phyloP scores from a whole-genome alignment of 2,888 invertebrate genomes.

The Ophioninae sp. region DNA sequence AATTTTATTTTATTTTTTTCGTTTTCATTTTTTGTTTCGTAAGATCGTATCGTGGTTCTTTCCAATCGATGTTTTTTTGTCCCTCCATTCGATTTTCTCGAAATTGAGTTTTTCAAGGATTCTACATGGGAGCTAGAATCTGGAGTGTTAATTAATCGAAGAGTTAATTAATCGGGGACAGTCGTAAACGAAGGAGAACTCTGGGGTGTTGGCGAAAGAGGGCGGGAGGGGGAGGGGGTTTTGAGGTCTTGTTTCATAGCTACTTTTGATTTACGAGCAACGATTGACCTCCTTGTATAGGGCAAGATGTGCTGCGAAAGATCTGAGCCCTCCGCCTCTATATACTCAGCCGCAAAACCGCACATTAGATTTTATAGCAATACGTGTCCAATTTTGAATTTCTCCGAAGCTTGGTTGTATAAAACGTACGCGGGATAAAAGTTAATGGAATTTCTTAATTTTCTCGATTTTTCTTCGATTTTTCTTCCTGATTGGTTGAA shows the following conservation, averaged over 20 bases:
- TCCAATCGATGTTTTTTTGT: not conserved
- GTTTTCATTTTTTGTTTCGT: not conserved
- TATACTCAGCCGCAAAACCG: slow-evolving; percentile 22
- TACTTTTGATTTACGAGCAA: slow-evolving; percentile 66
- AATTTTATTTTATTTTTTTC: no score
- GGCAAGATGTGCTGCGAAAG: slow-evolving; percentile 33
- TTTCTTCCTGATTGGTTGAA: no score
- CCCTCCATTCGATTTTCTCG: not conserved
- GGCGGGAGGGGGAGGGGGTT: slow-evolving; percentile 20
- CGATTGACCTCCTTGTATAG: slow-evolving; percentile 62
- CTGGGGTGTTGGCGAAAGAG: slow-evolving; percentile 65
- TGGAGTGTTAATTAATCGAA: slow-evolving; percentile 66
- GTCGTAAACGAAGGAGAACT: slow-evolving; percentile 66
- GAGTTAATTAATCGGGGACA: slow-evolving; percentile 69
- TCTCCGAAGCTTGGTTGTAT: not conserved
- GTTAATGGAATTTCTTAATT: no score
- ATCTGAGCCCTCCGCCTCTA: slow-evolving; percentile 14
- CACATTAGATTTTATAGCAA: slow-evolving; percentile 10
- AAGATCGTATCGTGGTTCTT: not conserved
- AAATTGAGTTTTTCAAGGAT: slow-evolving; percentile 31
- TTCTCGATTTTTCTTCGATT: no score
- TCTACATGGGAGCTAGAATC: slow-evolving; percentile 40
- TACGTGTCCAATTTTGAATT: not conserved
- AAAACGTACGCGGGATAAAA: no score
- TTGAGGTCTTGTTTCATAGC: slow-evolving; percentile 63